These are phyloP conservation scores for Aspiorhynchus laticeps DNA, from an alignment of 2,113 vertebrate genomes.

Conservation along the genomic window DNA sequence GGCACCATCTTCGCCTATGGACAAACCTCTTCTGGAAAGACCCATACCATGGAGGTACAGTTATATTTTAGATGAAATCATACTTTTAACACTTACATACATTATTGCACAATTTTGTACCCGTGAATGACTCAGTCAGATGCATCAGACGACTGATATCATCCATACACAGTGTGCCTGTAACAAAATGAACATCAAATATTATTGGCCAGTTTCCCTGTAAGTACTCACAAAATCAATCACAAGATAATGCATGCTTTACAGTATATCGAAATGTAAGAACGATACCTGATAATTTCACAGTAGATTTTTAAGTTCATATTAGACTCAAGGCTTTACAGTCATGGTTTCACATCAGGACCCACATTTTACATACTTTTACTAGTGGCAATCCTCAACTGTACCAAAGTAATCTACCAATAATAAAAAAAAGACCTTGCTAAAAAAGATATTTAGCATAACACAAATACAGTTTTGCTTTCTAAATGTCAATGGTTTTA, in stretches of 20 bases:
- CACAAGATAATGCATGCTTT: not conserved
- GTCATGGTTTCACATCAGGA: not conserved
- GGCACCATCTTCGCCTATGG: slow-evolving; percentile 95
- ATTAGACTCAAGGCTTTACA: not conserved
- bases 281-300: not conserved
- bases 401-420: not conserved
- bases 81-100: not conserved
- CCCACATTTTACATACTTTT: not conserved
- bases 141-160: not conserved
- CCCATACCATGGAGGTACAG: slow-evolving; percentile 94
- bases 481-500: too few species aligned
- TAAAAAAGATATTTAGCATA: not conserved
- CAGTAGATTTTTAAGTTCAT: too few species aligned
- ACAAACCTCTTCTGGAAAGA: slow-evolving; percentile 95
- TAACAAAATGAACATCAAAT: not conserved
- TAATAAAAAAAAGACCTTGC: not conserved
- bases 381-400: not conserved
- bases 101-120: not conserved
- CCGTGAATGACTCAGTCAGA: not conserved
- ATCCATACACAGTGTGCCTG: not conserved
- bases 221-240: not conserved
- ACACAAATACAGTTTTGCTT: not conserved
- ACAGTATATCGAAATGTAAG: too few species aligned
- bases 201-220: not conserved
- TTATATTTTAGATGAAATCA: not conserved